These are phyloP conservation scores for Temnothorax rugatulus DNA, from an alignment of 2,888 invertebrate species.

Conservation along the genomic window DNA sequence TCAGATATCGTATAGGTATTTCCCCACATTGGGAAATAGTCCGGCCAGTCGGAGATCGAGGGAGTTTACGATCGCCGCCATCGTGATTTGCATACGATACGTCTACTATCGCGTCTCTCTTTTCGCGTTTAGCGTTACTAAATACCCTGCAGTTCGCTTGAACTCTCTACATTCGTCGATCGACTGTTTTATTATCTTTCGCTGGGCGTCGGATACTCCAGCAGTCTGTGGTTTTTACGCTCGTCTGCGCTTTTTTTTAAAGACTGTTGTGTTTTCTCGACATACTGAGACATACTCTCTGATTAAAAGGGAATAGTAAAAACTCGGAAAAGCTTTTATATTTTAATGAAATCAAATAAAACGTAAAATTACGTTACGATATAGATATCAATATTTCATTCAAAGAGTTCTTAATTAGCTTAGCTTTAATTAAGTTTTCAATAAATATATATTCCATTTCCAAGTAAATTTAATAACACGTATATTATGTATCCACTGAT, in stretches of 20 bases:
- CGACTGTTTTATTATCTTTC: conserved; percentile 29
- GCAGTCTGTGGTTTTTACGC: conserved; percentile 18
- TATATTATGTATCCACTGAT: not conserved
- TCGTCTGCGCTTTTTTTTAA: not conserved
- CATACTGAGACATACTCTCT: not conserved
- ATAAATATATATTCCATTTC: not conserved
- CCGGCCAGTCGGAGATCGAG: not conserved
- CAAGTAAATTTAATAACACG: not conserved
- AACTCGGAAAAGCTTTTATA: not conserved
- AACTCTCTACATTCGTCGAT: conserved; percentile 18
- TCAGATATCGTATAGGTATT: conserved; percentile 43
- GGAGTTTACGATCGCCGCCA: conserved; percentile 36
- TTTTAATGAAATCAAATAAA: not conserved
- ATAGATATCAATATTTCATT: conserved; percentile 7
- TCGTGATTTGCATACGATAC: conserved; percentile 46
- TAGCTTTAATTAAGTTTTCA: not conserved
- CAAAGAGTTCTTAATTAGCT: not conserved
- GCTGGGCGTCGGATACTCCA: not conserved
- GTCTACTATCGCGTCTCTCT: not conserved
- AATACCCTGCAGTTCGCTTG: conserved; percentile 21
- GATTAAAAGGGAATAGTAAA: not conserved
- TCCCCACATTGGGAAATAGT: conserved; percentile 32
- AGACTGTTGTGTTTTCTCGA: not conserved
- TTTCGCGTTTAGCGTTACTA: conserved; percentile 9
- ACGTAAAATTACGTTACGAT: not conserved